Percentiles rank a stretch among this genome's conserved stretches.
Conservation (phyloP, 2,113 vertebrate genomes). For the Ameiurus melas region DNA sequence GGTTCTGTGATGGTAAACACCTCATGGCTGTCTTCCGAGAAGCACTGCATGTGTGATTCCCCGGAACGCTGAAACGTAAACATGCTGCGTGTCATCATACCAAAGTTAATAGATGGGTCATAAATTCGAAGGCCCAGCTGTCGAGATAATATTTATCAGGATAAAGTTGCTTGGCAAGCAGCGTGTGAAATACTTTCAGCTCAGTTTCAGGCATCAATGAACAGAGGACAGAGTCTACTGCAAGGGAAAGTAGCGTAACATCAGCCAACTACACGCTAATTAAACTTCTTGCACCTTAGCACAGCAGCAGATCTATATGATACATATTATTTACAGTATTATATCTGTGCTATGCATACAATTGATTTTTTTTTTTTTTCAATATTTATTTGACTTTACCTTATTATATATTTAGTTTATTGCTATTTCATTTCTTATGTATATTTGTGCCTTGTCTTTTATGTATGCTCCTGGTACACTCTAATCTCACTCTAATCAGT, state of each 20-base stretch:
- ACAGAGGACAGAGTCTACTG: neutral
- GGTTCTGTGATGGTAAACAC: neutral
- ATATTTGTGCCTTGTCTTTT: too few species aligned
- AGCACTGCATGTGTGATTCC: neutral
- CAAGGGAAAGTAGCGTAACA: neutral
- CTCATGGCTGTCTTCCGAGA: neutral
- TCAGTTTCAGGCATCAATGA: neutral
- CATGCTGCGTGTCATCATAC: neutral
- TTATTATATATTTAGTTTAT: neutral
- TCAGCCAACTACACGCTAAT: neutral
- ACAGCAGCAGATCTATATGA: neutral
- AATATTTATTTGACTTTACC: too few species aligned
- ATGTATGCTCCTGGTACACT: too few species aligned
- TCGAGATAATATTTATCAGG: neutral
- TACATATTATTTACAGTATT: neutral
- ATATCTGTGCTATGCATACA: too few species aligned
- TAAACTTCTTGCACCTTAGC: neutral
- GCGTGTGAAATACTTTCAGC: neutral
- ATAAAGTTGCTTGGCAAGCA: neutral
- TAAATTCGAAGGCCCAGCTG: neutral
- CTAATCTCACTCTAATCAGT: too few species aligned
- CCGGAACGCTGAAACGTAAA: neutral
- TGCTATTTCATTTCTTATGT: neutral
- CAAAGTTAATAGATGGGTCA: neutral
- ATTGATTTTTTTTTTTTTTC: too few species aligned